Percentiles rank a stretch among this genome's conserved stretches.
These are phyloP conservation scores for Gryon sp. DNA, from an alignment of 1,140 invertebrate species.

Conservation along the genomic window DNA sequence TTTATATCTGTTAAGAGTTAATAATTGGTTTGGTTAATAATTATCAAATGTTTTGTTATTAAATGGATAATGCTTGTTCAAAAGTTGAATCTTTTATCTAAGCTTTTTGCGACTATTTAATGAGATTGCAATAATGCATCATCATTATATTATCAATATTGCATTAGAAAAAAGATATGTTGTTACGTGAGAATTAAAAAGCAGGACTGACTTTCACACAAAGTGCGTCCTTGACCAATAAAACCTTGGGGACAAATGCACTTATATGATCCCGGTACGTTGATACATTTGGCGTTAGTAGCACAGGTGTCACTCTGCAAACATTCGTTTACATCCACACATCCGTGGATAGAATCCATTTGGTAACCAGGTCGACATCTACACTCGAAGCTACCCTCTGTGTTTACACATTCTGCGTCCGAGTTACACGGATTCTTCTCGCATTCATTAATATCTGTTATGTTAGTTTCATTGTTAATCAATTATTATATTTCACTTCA, in stretches of 20 bases:
- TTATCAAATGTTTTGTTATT: conserved; percentile 18
- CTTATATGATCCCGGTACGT: conserved; percentile 86
- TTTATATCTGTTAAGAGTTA: conserved; percentile 87
- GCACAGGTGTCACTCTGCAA: conserved; percentile 83
- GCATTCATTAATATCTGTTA: conserved; percentile 83
- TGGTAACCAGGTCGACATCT: conserved; percentile 79
- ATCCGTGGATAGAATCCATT: conserved; percentile 74
- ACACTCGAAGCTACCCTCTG: conserved; percentile 80
- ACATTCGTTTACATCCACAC: conserved; percentile 81
- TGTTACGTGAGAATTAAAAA: conserved; percentile 26
- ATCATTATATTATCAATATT: too few species aligned
- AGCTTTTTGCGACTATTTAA: too few species aligned
- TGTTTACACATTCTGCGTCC: conserved; percentile 81
- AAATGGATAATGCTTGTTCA: conserved; percentile 27
- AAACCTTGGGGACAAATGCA: conserved; percentile 88
- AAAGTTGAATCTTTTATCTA: too few species aligned
- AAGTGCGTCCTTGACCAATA: conserved; percentile 83
- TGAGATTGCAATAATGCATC: too few species aligned
- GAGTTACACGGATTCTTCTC: conserved; percentile 79
- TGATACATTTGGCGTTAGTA: conserved; percentile 86
- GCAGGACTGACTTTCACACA: conserved; percentile 88
- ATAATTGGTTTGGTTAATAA: conserved; percentile 70
- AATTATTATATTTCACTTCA: not conserved
- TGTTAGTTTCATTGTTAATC: conserved; percentile 50
- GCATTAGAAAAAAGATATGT: conserved; percentile 12